These are phyloP conservation scores for Gadopsis marmoratus DNA, from an alignment of 2,797 vertebrate species.

Conservation along the genomic window DNA sequence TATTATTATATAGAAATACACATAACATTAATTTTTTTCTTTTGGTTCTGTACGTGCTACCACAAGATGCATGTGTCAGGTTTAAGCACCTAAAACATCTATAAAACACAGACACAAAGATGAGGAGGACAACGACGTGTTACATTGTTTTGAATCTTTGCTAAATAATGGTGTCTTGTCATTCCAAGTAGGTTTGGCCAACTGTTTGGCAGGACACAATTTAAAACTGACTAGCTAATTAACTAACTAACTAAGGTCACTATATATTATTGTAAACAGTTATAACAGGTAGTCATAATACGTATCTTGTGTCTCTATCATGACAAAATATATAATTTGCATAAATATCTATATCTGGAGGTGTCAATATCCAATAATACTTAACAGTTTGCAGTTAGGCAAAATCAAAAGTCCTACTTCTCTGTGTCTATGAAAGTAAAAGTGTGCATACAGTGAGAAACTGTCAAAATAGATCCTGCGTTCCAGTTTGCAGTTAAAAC, in stretches of 20 bases:
- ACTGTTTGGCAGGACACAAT: background rate
- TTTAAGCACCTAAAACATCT: too few relatives aligned
- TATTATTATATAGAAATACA: background rate
- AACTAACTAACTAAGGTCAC: background rate
- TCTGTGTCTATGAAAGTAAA: too few relatives aligned
- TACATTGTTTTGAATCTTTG: too few relatives aligned
- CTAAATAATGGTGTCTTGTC: background rate
- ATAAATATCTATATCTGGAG: too few relatives aligned
- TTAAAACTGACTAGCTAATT: background rate
- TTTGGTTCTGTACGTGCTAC: background rate
- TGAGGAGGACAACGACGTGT: too few relatives aligned
- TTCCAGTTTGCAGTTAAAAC: background rate
- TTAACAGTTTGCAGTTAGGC: background rate
- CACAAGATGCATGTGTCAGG: too few relatives aligned
- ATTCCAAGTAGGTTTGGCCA: background rate
- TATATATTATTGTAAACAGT: background rate
- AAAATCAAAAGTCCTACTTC: background rate
- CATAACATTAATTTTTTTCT: background rate
- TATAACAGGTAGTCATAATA: background rate
- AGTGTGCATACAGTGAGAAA: too few relatives aligned
- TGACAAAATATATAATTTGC: background rate
- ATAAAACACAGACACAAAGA: too few relatives aligned
- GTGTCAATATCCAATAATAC: background rate
- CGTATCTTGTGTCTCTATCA: background rate
- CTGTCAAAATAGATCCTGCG: background rate